Evolutionary conservation across 2,797 vertebrate species (phyloP), one percentile per base, ranked within the genome.

Genomic region (Helicolenus hilgendorfi): DNA sequence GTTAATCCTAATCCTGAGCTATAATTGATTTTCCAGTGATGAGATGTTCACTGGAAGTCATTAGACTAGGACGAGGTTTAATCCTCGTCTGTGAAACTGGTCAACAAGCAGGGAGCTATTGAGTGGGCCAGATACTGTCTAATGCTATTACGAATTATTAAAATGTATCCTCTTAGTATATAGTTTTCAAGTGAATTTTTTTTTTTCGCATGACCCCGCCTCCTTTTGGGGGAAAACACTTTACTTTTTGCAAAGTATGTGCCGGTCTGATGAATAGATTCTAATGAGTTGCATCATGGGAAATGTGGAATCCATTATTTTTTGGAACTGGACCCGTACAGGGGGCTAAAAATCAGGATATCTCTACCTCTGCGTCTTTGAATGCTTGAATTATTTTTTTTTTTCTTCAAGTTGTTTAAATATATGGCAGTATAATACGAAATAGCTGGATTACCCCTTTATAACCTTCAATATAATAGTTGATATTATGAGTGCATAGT

Each of bases 21-120:
- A 18, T 85, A 85, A 91, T 84, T 89, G 69, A 88, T 87, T 89
- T 72, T 72, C 64, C 75, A 83, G 38, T 69, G 77, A 87, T 72
- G 55, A 86, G 31, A 89, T 78, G 62, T 73, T 84, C 45, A 77
- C 31, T 62, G 14, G 36, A 76, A 72, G 76, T 83, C 88, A 56
- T 71, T 56, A 45, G 76, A 76, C 85, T 27, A 68, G 56, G 58
- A 87, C 5, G 0, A 72, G 45, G 41, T 79, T 81, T 82, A 83
- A 73, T 86, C 63, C 72, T 24, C 20, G 56, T 68, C 36, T 75
- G 20, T 64, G 55, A 72, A 67, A 81, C 63, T 68, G 67, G 72
- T 86, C 81, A 76, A 20, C 29, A 64, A 81, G 29, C 35, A 45
- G n/a, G 31, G 18, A 20, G 53, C 29, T 10, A 29, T 2, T 56